Evolutionary conservation across 2,113 vertebrate species (phyloP), one percentile per base, ranked within the genome.

Genomic region (Neotoma lepida): DNA sequence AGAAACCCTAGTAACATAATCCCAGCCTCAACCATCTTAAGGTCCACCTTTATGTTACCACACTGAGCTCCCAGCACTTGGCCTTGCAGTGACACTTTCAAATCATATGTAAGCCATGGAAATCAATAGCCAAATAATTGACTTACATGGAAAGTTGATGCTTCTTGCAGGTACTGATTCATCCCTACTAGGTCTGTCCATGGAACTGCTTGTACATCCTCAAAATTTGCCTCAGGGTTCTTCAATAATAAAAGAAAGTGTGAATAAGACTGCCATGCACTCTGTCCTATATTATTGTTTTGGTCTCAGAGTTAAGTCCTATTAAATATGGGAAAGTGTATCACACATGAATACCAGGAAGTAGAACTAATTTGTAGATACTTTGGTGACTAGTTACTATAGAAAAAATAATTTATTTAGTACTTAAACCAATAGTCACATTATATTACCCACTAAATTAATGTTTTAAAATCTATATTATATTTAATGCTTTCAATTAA

Each of bases 401-500:
- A 33, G 51, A 20, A 94, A 17, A 95, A 81, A 80, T 2, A 56
- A 35, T 44, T 6, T 71, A 63, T 86, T 96, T 94, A 86, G 9
- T 73, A 68, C 74, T 93, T 91, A 81, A 94, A 88, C 20, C 80
- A 90, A 85, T 61, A 64, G 44, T 89, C 24, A 70, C 76, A 44
- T 73, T 84, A 70, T 73, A 68, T 18, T 56, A 6, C 1, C 61
- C 13, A 64, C 22, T 18, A 33, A 84, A 51, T 80, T 90, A 46
- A 80, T 84, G 44, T 24, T 58, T 86, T 49, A 39, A 88, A 90
- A 30, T 66, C 1, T 7, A 44, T 49, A 89, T 78, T 91, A 88
- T n/a, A 85, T 91, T 89, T 95, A n/a, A 76, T 63, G n/a, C 78
- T 93, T 96, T 94, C 46, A 87, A 46, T 30, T 39, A 63, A 41